Base-by-base conservation (phyloP, 1,140 invertebrate genomes). In the Sminthurinus signatus region DNA sequence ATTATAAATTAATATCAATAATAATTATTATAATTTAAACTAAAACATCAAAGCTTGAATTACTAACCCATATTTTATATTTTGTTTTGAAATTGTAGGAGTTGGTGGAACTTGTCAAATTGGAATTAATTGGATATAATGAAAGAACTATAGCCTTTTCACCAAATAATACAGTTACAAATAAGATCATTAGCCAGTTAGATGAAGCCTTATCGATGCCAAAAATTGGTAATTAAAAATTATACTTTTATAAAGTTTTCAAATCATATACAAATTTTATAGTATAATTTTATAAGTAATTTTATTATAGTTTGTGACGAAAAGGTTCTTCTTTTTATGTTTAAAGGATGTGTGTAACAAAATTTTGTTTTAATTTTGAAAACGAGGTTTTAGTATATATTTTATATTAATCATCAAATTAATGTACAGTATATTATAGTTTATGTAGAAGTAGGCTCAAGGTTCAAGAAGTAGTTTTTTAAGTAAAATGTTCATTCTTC, bases 21-120 rank as follows among this genome's bases (percentile, higher is more conserved):
- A n/a, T 14, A 50, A 17, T 50, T 50, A 17, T 12, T 23, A 12
- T 50, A 50, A 50, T 19, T 50, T 15, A 10, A 12, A 12, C 39
- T 42, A 12, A 42, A 42, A n/a, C 10, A 42, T 42, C n/a, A 42
- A n/a, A 42, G 39, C n/a, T 42, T 42, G 10, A 12, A 10, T 42
- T 12, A n/a, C 39, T 12, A 12, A 12, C n/a, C 10, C 10, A n/a
- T 42, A n/a, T 42, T 12, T 12, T 12, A 42, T 42, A 12, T 10
- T 42, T 42, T 42, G 39, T 42, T 42, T n/a, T 12, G 39, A 12
- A 12, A 42, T 42, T 42, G 10, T 42, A n/a, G n/a, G n/a, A 12
- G n/a, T 42, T 50, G 46, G 46, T 50, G 23, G 10, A 50, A 50
- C 23, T 50, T 50, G 46, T 50, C 46, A 14, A 19, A 12, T 42